phyloP scores from a whole-genome alignment of 2,797 vertebrate species.

The Brachyrhaphis roseni region DNA sequence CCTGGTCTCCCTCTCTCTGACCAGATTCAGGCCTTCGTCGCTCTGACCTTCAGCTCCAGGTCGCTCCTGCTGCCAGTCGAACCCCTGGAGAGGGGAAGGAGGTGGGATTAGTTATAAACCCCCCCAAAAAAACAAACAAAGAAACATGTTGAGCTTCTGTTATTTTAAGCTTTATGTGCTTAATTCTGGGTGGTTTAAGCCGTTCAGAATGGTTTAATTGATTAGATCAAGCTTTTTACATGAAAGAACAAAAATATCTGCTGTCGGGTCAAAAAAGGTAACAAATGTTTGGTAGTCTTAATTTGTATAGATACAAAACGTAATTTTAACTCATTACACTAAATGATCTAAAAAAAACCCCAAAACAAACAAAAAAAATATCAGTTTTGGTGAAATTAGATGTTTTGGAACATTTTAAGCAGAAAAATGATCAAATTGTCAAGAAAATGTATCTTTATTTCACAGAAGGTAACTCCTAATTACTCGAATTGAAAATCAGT shows the following conservation, averaged over 20 bases:
- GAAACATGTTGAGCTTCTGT: neutral
- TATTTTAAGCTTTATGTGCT: neutral
- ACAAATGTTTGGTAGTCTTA: neutral
- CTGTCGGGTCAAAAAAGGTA: neutral
- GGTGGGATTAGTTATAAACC: neutral
- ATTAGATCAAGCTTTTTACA: neutral
- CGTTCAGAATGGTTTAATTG: neutral
- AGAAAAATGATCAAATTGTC: neutral
- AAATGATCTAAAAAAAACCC: no score
- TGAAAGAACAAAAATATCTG: neutral
- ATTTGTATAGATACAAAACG: neutral
- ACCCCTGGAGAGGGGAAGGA: conserved; percentile 46
- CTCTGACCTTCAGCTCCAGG: conserved; percentile 79
- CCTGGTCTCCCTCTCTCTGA: conserved; percentile 67
- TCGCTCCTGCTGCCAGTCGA: conserved; percentile 63
- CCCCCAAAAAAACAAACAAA: neutral
- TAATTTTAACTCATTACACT: neutral
- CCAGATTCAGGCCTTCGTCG: conserved; percentile 75
- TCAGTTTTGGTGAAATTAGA: neutral
- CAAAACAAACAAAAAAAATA: neutral
- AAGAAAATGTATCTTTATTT: neutral
- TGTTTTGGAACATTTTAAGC: neutral
- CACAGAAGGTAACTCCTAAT: neutral
- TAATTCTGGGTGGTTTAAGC: neutral
- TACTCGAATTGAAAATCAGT: neutral